A percentile compares a stretch with the other conserved stretches of the same genome.
Conservation (phyloP, 2,888 invertebrate genomes). For the Amblyjoppa proteus region DNA sequence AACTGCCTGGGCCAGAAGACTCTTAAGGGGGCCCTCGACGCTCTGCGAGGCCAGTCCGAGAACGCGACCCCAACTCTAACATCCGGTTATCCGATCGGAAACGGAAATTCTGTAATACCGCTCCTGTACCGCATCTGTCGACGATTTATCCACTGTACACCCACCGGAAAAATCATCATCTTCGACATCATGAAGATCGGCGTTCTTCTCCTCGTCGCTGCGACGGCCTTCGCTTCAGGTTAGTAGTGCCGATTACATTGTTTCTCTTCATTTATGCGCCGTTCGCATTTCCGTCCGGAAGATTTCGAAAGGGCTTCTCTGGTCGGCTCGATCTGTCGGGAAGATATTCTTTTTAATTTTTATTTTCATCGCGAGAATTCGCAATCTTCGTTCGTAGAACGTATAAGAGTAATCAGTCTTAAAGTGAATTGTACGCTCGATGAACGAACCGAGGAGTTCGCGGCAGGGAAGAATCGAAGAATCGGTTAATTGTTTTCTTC, state of each 20-base stretch:
- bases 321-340: too few species aligned
- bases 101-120: conserved; percentile 76
- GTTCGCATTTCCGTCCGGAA: background rate
- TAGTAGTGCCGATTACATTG: conserved; percentile 78
- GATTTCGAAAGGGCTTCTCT: too few species aligned
- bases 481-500: background rate
- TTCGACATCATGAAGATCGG: conserved; percentile 84
- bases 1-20: conserved; percentile 78
- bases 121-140: background rate
- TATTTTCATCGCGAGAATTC: too few species aligned
- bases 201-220: conserved; percentile 86
- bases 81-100: conserved; percentile 82
- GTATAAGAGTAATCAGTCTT: background rate
- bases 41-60: conserved; percentile 84
- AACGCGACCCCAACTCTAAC: conserved; percentile 84
- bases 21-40: conserved; percentile 83
- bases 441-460: too few species aligned
- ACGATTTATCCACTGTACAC: background rate
- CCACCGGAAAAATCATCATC: conserved; percentile 12
- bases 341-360: too few species aligned
- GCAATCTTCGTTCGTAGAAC: background rate
- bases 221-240: conserved; percentile 87
- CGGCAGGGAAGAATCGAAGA: too few species aligned
- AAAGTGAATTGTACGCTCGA: too few species aligned
- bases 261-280: background rate